Percentiles rank a stretch among this genome's conserved stretches.
These are phyloP conservation scores for Sarcophaga subvicina DNA, from an alignment of 2,888 invertebrate genomes.

Conservation along the genomic window DNA sequence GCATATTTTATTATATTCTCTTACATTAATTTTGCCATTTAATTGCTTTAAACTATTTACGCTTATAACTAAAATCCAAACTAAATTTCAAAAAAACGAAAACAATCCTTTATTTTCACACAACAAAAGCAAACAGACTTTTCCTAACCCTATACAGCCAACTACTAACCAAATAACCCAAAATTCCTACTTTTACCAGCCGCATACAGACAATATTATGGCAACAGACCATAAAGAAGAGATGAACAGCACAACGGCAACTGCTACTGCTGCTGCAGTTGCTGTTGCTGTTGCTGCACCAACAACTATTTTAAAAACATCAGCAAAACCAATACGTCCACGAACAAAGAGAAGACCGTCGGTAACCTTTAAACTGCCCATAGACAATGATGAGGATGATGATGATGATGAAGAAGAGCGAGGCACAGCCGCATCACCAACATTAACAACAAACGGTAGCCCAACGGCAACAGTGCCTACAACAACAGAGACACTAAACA, in stretches of 20 bases:
- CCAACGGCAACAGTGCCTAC: background rate
- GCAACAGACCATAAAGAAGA: conserved; percentile 33
- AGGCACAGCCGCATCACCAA: too few species aligned
- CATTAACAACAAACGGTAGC: background rate
- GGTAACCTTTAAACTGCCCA: conserved; percentile 60
- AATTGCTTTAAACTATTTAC: background rate
- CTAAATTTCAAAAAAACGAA: background rate
- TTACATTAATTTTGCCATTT: conserved; percentile 8
- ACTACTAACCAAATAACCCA: conserved; percentile 63
- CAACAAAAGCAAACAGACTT: conserved; percentile 67
- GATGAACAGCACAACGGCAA: background rate
- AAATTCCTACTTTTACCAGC: conserved; percentile 66
- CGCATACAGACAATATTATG: conserved; percentile 57
- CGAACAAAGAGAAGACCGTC: conserved; percentile 58
- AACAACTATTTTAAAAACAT: conserved; percentile 40
- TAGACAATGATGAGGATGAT: conserved; percentile 29
- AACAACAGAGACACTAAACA: conserved; percentile 4
- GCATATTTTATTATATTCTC: background rate
- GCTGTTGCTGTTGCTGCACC: conserved; percentile 20
- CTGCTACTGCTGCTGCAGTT: conserved; percentile 26
- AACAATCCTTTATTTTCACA: conserved; percentile 23
- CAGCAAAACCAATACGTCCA: conserved; percentile 45
- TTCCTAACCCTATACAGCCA: conserved; percentile 56
- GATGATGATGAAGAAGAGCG: background rate
- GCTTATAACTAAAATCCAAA: background rate